Conservation (phyloP, 2,797 vertebrate genomes). For the Characodon lateralis region DNA sequence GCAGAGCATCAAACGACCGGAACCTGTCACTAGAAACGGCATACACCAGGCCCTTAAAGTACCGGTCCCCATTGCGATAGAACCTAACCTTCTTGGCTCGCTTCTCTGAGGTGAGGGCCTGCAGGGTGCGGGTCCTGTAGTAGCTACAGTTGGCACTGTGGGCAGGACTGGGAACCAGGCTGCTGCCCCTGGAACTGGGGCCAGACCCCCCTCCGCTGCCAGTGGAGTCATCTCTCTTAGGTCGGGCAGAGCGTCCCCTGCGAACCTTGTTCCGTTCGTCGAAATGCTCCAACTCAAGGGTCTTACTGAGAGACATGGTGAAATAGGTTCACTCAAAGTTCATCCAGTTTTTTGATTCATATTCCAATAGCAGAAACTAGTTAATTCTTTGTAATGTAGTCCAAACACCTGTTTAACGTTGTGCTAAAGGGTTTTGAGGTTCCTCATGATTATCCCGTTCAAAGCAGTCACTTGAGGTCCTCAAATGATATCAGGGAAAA, state of each 20-base stretch:
- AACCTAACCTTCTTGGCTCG: conserved; percentile 96
- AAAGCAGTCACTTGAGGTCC: neutral
- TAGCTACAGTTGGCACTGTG: conserved; percentile 98
- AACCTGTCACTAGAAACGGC: conserved; percentile 93
- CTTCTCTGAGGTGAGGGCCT: conserved; percentile 95
- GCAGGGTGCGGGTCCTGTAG: conserved; percentile 96
- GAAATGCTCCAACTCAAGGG: conserved; percentile 95
- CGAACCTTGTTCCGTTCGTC: conserved; percentile 91
- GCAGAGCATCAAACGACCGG: conserved; percentile 91
- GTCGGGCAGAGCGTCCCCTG: conserved; percentile 78
- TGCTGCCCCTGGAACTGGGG: conserved; percentile 88
- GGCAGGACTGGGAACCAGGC: conserved; percentile 94
- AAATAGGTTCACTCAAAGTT: neutral
- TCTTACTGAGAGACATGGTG: conserved; percentile 82
- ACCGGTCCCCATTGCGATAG: conserved; percentile 96
- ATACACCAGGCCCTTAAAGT: conserved; percentile 95
- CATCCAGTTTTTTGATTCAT: conserved; percentile 23
- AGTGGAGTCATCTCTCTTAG: conserved; percentile 67
- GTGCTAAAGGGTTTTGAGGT: neutral
- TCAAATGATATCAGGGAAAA: neutral
- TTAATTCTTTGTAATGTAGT: neutral
- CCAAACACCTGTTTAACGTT: neutral
- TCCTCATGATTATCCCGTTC: neutral
- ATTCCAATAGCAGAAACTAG: neutral
- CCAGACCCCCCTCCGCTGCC: conserved; percentile 76